A percentile compares a stretch with the other conserved stretches of the same genome.
These are phyloP conservation scores for Oreonectes daqikongensis DNA, from an alignment of 2,797 vertebrate species.

Conservation along the genomic window DNA sequence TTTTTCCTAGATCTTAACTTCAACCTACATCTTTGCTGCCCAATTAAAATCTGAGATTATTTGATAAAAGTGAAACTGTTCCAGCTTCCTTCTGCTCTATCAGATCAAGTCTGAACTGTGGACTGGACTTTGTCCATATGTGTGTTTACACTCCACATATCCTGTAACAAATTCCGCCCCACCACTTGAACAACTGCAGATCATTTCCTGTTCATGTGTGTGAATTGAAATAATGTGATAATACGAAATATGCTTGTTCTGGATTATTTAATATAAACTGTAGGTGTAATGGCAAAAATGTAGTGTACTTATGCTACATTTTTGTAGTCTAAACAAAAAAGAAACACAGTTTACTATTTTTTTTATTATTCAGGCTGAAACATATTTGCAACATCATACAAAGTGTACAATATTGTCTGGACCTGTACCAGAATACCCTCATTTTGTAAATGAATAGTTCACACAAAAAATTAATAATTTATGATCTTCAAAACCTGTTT, in stretches of 20 bases:
- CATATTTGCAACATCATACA: not conserved
- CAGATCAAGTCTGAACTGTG: conserved; percentile 16
- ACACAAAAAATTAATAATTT: too few relatives aligned
- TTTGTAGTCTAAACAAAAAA: not conserved
- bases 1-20: too few relatives aligned
- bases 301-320: too few relatives aligned
- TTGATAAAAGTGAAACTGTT: conserved; percentile 14
- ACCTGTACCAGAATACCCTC: not conserved
- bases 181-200: conserved; percentile 5
- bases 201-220: conserved; percentile 11
- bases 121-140: conserved; percentile 18
- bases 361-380: not conserved
- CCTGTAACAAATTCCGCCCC: not conserved
- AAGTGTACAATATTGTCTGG: too few relatives aligned
- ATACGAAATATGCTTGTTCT: not conserved
- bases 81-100: conserved; percentile 9
- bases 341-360: not conserved
- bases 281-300: not conserved
- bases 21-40: too few relatives aligned
- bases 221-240: not conserved
- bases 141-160: conserved; percentile 5
- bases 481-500: too few relatives aligned
- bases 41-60: conserved; percentile 1
- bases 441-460: not conserved
- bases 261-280: not conserved